Evolutionary conservation across 1,140 invertebrate genomes (phyloP).

Genomic region (Micrasema minimum): DNA sequence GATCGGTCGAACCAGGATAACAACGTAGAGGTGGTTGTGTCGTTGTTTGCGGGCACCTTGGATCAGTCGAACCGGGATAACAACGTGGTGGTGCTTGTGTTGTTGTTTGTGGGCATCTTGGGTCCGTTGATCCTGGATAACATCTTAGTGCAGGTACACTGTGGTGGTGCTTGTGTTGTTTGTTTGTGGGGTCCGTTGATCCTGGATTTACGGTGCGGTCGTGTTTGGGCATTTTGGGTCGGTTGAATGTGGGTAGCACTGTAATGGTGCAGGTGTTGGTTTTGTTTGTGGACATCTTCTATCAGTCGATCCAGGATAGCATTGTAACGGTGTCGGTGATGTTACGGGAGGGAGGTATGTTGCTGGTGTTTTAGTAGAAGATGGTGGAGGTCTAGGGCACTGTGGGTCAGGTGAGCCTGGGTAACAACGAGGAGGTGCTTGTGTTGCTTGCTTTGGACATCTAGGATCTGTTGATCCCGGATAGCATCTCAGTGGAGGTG

Average conservation of each 20-base stretch:
- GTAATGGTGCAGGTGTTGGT: constrained; percentile 55
- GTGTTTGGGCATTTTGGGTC: constrained; percentile 64
- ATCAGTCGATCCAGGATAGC: constrained; percentile 59
- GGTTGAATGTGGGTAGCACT: constrained; percentile 58
- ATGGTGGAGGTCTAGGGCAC: constrained; percentile 53
- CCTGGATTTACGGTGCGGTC: constrained; percentile 56
- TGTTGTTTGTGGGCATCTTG: constrained; percentile 57
- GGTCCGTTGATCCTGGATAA: constrained; percentile 58
- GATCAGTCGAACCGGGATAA: constrained; percentile 57
- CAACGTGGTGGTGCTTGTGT: constrained; percentile 57
- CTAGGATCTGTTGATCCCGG: constrained; percentile 56
- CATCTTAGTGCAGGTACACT: too few species aligned
- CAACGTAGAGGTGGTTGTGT: constrained; percentile 55
- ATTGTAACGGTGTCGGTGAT: constrained; percentile 49
- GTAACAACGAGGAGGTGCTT: constrained; percentile 53
- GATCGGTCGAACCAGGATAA: constrained; percentile 57
- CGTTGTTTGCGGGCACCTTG: constrained; percentile 55
- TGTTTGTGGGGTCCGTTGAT: constrained; percentile 54
- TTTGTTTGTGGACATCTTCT: constrained; percentile 58
- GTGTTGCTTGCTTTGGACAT: constrained; percentile 55
- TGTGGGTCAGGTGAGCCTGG: constrained; percentile 60
- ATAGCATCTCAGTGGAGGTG: constrained; percentile 57
- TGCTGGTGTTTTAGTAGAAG: constrained; percentile 55
- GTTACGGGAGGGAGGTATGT: constrained; percentile 38
- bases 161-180: constrained; percentile 52